phyloP scores from a whole-genome alignment of 1,140 invertebrate species.

The Agrypnia vestita region DNA sequence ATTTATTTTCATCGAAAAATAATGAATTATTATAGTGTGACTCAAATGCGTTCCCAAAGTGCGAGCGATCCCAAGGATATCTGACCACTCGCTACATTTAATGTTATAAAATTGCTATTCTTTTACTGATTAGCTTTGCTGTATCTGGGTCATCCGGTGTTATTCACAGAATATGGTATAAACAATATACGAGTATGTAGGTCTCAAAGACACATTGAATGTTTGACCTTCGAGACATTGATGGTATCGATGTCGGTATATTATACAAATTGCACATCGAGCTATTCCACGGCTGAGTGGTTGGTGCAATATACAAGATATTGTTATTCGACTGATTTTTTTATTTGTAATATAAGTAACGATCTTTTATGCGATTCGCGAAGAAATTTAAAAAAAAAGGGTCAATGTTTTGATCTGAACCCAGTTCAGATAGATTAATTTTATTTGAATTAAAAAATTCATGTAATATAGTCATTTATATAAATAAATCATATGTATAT shows the following conservation, averaged over 20 bases:
- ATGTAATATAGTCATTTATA: too few relatives aligned
- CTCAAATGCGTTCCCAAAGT: not conserved
- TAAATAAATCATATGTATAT: too few relatives aligned
- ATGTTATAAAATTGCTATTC: constrained; percentile 20
- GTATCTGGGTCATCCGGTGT: constrained; percentile 9
- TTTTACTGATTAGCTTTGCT: constrained; percentile 8
- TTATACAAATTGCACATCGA: not conserved
- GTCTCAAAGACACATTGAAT: not conserved
- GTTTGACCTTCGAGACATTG: constrained; percentile 4
- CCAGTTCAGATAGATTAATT: too few relatives aligned
- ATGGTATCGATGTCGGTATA: not conserved
- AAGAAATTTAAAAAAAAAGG: too few relatives aligned
- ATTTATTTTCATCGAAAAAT: too few relatives aligned
- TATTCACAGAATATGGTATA: constrained; percentile 5
- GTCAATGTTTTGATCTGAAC: too few relatives aligned
- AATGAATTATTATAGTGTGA: not conserved
- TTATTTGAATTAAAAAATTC: too few relatives aligned
- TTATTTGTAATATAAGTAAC: too few relatives aligned
- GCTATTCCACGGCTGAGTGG: too few relatives aligned
- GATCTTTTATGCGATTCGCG: too few relatives aligned
- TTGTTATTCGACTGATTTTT: too few relatives aligned
- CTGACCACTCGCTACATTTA: constrained; percentile 4
- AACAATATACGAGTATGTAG: not conserved
- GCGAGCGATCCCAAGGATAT: not conserved
- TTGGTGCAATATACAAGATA: too few relatives aligned